Base-by-base conservation (phyloP, 1,140 invertebrate genomes). In the Brachionus sp. region DNA sequence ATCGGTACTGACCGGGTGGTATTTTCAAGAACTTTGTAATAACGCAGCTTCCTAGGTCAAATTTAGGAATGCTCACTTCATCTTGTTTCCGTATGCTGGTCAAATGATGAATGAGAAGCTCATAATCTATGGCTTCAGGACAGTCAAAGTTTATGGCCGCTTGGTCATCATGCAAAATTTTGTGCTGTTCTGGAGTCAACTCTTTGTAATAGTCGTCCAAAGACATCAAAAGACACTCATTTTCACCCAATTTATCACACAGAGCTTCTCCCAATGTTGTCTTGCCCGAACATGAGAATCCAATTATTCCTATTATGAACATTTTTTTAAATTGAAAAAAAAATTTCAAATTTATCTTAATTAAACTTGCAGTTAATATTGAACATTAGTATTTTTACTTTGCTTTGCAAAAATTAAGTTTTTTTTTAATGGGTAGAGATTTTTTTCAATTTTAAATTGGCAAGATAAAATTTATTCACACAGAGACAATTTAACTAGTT, bases 191-290 rank as follows among this genome's bases (percentile, higher is more conserved):
- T 57, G 57, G 35, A 25, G n/a, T 80, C 19, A 80, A 25, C 25
- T 80, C 77, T 29, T 80, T 80, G 12, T 80, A 80, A 66, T 80
- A 80, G 29, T 66, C 50, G n/a, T 80, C 77, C 13, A 80, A 9
- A 3, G 77, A 80, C 33, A 80, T 80, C 33, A 80, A 25, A 13
- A 80, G 29, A 66, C 77, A 80, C 2, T 80, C 16, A 0, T 80
- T 46, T 80, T 80, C 25, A 7, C 77, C 77, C 0, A 80, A 23
- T 5, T 23, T 35, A 25, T 57, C 19, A 5, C 39, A 25, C 16
- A 80, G 23, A 1, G 23, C n/a, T 25, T 80, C 39, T 25, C 77
- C 29, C 16, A 80, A 12, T 9, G 77, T 80, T 3, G 77, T 80
- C 25, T 80, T 80, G 10, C 77, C 77, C 0, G 50, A 62, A 66